phyloP scores from a whole-genome alignment of 2,113 vertebrate species.

The Cyphomyrus discorhynchus region DNA sequence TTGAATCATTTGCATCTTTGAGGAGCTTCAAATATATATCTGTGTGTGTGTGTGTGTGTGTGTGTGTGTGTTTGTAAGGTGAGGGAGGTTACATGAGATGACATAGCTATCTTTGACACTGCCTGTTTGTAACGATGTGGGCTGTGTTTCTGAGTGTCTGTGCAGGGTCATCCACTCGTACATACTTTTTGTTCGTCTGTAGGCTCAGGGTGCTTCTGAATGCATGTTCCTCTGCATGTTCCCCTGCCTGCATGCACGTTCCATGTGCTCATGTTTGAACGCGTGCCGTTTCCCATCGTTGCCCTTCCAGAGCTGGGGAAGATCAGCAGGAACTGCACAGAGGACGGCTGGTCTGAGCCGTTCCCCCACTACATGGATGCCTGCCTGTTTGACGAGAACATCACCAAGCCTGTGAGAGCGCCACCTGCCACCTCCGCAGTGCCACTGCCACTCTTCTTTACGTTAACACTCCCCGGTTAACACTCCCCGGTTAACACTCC shows the following conservation, averaged over 20 bases:
- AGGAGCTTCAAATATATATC: not conserved
- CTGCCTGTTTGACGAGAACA: constrained; percentile 77
- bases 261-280: not conserved
- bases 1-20: not conserved
- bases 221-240: not conserved
- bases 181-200: not conserved
- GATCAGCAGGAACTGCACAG: constrained; percentile 88
- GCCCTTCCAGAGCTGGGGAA: constrained; percentile 58
- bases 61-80: not conserved
- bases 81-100: not conserved
- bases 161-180: not conserved
- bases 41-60: not conserved
- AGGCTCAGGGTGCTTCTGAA: not conserved
- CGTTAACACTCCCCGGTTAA: not conserved
- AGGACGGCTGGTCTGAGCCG: constrained; percentile 86
- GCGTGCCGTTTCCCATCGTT: not conserved
- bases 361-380: constrained; percentile 88
- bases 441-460: not conserved
- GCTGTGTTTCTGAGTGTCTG: not conserved
- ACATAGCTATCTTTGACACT: not conserved
- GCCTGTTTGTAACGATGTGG: not conserved
- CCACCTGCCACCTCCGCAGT: not conserved
- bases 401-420: constrained; percentile 53
- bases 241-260: not conserved
- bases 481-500: not conserved